A percentile compares a stretch with the other conserved stretches of the same genome.
Conservation (phyloP, 2,113 vertebrate genomes). For the Tor tambroides region DNA sequence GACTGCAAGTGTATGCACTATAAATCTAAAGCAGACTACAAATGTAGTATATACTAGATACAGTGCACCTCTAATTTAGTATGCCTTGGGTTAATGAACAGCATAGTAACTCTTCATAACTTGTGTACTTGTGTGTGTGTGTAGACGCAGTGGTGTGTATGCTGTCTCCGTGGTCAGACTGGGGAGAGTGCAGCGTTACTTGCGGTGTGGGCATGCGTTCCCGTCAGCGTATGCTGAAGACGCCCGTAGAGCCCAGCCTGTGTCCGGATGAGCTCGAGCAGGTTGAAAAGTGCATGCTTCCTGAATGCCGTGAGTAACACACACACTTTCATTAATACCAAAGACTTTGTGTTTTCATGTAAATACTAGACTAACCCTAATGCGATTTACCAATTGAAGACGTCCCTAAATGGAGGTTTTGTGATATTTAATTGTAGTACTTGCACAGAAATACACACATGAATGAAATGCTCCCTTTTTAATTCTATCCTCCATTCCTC, state of each 20-base stretch:
- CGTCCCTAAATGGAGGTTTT: not conserved
- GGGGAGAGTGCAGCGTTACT: slow-evolving; percentile 91
- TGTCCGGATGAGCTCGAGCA: slow-evolving; percentile 92
- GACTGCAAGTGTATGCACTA: not conserved
- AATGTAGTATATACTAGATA: not conserved
- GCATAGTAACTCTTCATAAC: not conserved
- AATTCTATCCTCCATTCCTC: not conserved
- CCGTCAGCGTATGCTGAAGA: slow-evolving; percentile 92
- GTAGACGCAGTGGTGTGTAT: slow-evolving; percentile 75
- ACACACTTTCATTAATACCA: not conserved
- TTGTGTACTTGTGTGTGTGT: not conserved
- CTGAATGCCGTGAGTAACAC: slow-evolving; percentile 89
- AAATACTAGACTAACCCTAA: not conserved
- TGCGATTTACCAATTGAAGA: not conserved
- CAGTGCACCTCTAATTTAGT: no score
- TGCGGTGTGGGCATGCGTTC: slow-evolving; percentile 88
- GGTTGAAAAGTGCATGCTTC: slow-evolving; percentile 94
- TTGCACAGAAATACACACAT: not conserved
- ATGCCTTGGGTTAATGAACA: not conserved
- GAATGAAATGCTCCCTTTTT: not conserved
- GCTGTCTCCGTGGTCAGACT: slow-evolving; percentile 92
- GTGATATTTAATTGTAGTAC: not conserved
- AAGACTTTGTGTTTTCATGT: not conserved
- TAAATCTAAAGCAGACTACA: not conserved
- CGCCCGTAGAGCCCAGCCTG: slow-evolving; percentile 84